phyloP scores from a whole-genome alignment of 2,888 invertebrate species.

The Leptinotarsa haldemani region DNA sequence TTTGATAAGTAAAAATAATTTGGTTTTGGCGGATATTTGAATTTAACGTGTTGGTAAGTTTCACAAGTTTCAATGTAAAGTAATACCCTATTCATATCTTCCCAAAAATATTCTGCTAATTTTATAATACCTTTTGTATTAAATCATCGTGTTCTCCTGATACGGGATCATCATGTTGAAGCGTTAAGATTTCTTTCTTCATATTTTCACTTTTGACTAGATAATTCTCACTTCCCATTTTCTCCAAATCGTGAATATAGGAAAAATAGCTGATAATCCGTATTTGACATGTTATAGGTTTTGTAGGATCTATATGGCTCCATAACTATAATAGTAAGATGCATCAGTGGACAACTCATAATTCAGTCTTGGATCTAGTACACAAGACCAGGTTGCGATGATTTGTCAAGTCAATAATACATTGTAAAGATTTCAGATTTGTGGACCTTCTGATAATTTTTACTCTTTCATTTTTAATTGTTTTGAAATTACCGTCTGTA shows the following conservation, averaged over 20 bases:
- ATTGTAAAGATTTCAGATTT: background rate
- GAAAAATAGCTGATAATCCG: too few relatives aligned
- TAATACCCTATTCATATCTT: background rate
- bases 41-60: background rate
- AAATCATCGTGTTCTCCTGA: slow-evolving; percentile 1
- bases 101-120: background rate
- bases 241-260: background rate
- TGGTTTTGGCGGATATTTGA: background rate
- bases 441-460: background rate
- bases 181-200: background rate
- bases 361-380: too few relatives aligned
- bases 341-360: too few relatives aligned
- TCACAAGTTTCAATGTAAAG: slow-evolving; percentile 1
- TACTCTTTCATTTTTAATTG: background rate
- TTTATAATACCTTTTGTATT: background rate
- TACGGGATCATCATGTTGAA: background rate
- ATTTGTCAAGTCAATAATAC: background rate
- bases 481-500: background rate
- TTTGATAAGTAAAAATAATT: background rate
- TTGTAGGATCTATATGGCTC: too few relatives aligned
- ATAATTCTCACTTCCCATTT: background rate
- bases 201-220: background rate
- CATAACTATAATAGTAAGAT: too few relatives aligned
- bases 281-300: too few relatives aligned
- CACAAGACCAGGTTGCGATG: too few relatives aligned